phyloP scores from a whole-genome alignment of 2,797 vertebrate genomes.

The Pipistrellus nathusii region DNA sequence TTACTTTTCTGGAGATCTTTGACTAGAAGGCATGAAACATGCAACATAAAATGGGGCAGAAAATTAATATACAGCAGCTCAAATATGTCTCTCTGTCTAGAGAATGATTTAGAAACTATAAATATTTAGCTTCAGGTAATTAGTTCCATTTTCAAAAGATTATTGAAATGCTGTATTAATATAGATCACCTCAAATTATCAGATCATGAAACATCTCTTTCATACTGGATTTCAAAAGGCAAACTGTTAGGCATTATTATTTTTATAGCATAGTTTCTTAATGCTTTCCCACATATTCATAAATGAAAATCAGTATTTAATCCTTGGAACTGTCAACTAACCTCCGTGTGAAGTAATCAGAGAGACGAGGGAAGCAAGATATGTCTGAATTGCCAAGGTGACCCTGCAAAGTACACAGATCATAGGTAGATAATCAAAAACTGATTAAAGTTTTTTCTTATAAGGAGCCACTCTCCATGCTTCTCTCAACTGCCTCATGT shows the following conservation, averaged over 20 bases:
- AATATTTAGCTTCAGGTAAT: neutral
- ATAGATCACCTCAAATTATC: neutral
- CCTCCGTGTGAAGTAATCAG: neutral
- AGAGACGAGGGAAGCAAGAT: neutral
- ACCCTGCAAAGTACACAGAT: neutral
- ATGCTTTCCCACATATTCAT: neutral
- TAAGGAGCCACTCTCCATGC: neutral
- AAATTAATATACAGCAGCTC: neutral
- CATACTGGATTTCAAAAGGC: neutral
- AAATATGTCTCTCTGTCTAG: neutral
- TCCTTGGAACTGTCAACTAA: neutral
- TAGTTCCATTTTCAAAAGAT: neutral
- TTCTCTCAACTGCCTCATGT: neutral
- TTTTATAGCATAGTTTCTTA: constrained; percentile 21
- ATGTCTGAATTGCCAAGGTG: neutral
- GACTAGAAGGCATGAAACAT: neutral
- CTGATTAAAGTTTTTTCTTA: neutral
- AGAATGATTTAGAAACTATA: neutral
- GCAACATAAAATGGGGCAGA: neutral
- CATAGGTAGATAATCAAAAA: neutral
- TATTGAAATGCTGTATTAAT: neutral
- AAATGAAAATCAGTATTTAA: neutral
- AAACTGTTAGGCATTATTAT: neutral
- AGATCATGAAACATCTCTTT: neutral
- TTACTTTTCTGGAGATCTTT: neutral